A percentile compares a stretch with the other conserved stretches of the same genome.
Evolutionary conservation across 2,888 invertebrate species (phyloP).

Genomic region (Alviniconcha strummeri): DNA sequence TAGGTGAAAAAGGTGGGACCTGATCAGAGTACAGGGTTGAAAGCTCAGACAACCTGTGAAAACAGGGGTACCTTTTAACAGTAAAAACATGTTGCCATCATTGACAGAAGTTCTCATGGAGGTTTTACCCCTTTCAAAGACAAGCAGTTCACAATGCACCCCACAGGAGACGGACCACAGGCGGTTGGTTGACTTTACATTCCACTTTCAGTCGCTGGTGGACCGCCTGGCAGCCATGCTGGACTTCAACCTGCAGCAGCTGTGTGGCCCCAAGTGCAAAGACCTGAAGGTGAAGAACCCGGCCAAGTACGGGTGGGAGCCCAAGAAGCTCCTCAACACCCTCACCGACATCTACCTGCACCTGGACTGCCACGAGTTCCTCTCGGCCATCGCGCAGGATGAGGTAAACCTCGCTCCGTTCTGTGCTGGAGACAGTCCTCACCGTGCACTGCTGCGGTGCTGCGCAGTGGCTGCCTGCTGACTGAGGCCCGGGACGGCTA

Average conservation of each 20-base stretch:
- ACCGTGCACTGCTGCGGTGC: too few species aligned
- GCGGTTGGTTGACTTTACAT: neutral
- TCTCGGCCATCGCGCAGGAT: slow-evolving; percentile 90
- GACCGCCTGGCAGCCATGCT: slow-evolving; percentile 97
- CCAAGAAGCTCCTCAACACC: slow-evolving; percentile 90
- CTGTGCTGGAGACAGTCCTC: too few species aligned
- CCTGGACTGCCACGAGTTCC: slow-evolving; percentile 89
- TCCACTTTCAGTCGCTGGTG: slow-evolving; percentile 82
- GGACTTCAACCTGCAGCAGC: slow-evolving; percentile 96
- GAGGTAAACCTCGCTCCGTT: slow-evolving; percentile 80
- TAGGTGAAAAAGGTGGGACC: too few species aligned
- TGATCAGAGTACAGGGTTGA: too few species aligned
- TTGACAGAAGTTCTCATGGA: too few species aligned
- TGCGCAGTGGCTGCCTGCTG: too few species aligned
- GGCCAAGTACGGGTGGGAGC: slow-evolving; percentile 98
- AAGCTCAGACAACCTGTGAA: too few species aligned
- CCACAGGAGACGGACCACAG: neutral
- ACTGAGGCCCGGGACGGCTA: too few species aligned
- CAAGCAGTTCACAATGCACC: too few species aligned
- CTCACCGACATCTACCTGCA: slow-evolving; percentile 98
- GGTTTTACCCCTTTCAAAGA: too few species aligned
- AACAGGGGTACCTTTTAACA: too few species aligned
- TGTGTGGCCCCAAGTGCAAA: slow-evolving; percentile 97
- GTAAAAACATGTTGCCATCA: too few species aligned
- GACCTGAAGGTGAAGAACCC: slow-evolving; percentile 91